Evolutionary conservation across 2,113 vertebrate genomes (phyloP).

Genomic region (Seriola quinqueradiata): DNA sequence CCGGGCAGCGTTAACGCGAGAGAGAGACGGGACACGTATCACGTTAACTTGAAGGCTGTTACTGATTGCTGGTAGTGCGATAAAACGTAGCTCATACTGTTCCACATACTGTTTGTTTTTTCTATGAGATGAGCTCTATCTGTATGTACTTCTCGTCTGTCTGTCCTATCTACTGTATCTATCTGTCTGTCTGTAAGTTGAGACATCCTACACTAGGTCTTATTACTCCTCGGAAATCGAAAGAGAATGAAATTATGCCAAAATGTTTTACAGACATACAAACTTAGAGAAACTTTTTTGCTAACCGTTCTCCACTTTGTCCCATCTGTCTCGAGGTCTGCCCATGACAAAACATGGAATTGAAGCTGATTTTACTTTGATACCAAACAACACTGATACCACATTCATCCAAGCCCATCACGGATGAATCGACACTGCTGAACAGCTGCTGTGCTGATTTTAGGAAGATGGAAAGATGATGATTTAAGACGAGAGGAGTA

Average conservation of each 20-base stretch:
- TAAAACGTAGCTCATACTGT: constrained; percentile 79
- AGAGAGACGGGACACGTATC: constrained; percentile 51
- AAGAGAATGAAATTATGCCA: constrained; percentile 79
- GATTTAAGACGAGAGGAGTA: constrained; percentile 44
- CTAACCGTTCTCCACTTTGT: neutral
- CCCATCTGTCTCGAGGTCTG: constrained; percentile 7
- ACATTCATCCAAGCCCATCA: constrained; percentile 1
- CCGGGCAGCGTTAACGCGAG: constrained; percentile 6
- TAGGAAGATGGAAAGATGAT: neutral
- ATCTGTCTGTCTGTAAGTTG: constrained; percentile 71
- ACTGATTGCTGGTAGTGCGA: constrained; percentile 69
- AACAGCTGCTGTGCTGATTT: constrained; percentile 8
- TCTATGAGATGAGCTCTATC: constrained; percentile 72
- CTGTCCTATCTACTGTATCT: constrained; percentile 69
- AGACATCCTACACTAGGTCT: constrained; percentile 66
- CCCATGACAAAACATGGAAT: neutral
- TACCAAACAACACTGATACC: constrained; percentile 17
- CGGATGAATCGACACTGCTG: neutral
- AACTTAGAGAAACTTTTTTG: constrained; percentile 15
- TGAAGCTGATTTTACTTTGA: constrained; percentile 33
- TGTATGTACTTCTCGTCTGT: constrained; percentile 74
- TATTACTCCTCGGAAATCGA: constrained; percentile 65
- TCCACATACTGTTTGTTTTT: constrained; percentile 66
- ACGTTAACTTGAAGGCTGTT: constrained; percentile 64
- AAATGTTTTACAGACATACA: constrained; percentile 69